Base-by-base conservation (phyloP, 1,140 invertebrate genomes). In the Pseudomyrmex pallidus region DNA sequence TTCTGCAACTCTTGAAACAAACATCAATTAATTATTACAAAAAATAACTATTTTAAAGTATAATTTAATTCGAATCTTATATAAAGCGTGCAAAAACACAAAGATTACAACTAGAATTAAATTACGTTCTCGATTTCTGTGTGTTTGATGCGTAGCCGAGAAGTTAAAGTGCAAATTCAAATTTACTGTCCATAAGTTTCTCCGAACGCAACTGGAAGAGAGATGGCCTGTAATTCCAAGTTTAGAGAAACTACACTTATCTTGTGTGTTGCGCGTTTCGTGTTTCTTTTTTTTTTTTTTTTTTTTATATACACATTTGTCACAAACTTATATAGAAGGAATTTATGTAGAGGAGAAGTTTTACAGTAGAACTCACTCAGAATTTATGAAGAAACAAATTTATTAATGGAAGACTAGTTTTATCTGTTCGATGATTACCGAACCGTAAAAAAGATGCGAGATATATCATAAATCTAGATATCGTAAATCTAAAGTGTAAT, bases 161-260 rank as follows among this genome's bases (percentile, higher is more conserved):
- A 80, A 80, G 76, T 80, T 80, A 80, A 80, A 72, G 76, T 46
- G 76, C 76, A 80, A 80, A 80, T 80, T 80, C 76, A 80, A 80
- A 80, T 80, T 80, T 80, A 80, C 76, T 54, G 76, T 59, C 66
- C 76, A 72, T 72, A 80, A 80, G 76, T 80, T 80, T 22, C 35
- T 35, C 54, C 66, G 54, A 80, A 80, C 76, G 66, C 54, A 72
- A 59, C 76, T 35, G 54, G 54, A 80, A 80, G 76, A 80, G 66
- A 59, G 72, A 80, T 80, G 66, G 66, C 66, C 46, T 80, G 66
- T 80, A 80, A 80, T 80, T 80, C 59, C 66, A 80, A 80, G 76
- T 80, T 80, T 80, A 70, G 66, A 72, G 68, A 80, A 80, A 72
- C 76, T 80, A 78, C 35, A 61, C 66, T 35, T 22, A 20, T 20